These are phyloP conservation scores for Lagodon rhomboides DNA, from an alignment of 2,797 vertebrate species.

Conservation along the genomic window DNA sequence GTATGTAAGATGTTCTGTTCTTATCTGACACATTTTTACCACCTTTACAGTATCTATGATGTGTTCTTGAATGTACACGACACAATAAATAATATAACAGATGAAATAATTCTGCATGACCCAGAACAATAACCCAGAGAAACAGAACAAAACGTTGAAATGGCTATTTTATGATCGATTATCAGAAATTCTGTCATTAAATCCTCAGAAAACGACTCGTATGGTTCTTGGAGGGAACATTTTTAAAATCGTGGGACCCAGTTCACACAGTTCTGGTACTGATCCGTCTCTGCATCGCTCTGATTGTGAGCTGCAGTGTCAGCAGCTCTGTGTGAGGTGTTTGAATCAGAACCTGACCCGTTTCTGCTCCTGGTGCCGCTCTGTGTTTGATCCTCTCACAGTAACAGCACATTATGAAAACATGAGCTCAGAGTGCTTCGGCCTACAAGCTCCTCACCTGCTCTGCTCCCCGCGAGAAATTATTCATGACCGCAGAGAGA, in stretches of 20 bases:
- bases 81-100: too few relatives aligned
- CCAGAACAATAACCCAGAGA: background rate
- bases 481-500: conserved; percentile 58
- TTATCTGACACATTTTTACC: too few relatives aligned
- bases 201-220: too few relatives aligned
- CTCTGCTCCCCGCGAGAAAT: conserved; percentile 53
- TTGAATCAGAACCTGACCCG: conserved; percentile 11
- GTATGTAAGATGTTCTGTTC: too few relatives aligned
- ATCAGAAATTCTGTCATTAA: background rate
- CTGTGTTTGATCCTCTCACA: conserved; percentile 35
- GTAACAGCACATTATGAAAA: conserved; percentile 41
- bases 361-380: conserved; percentile 17
- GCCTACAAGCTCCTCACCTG: conserved; percentile 51
- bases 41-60: too few relatives aligned
- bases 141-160: background rate
- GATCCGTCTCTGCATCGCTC: background rate
- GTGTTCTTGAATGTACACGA: too few relatives aligned
- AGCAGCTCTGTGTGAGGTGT: background rate
- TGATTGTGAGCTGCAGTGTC: too few relatives aligned
- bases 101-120: too few relatives aligned
- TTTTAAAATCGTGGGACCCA: background rate
- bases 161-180: too few relatives aligned
- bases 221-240: too few relatives aligned
- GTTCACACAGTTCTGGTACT: background rate
- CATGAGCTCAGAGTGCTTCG: conserved; percentile 59